Base-by-base conservation (phyloP, 2,797 vertebrate species). In the Selene dorsalis region DNA sequence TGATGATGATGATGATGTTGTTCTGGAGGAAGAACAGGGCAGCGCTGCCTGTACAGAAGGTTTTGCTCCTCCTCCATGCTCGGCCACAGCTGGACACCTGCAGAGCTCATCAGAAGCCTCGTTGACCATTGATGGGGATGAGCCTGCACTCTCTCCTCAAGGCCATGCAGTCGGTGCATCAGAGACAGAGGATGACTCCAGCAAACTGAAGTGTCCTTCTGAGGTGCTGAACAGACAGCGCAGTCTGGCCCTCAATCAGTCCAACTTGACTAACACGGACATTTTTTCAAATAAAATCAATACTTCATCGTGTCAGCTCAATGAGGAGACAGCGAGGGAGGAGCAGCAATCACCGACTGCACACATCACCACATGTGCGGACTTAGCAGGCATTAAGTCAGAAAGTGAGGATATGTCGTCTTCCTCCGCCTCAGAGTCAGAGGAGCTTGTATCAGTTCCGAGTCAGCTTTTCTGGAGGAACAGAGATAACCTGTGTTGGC, bases 381-480 rank as follows among this genome's bases (percentile, higher is more conserved):
- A 62, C 28, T 1, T 1, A 0, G 28, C 8, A 38, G 10, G 4
- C 2, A 4, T 78, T 8, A 10, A 73, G n/a, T 65, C 68, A 14
- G 22, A 78, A 48, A 50, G 55, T 0, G 56, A 65, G 4, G 38
- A 72, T 58, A 50, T 76, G 55, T 64, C 39, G 28, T 63, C 16
- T 45, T 38, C 39, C 11, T 16, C n/a, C n/a, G 7, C 45, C 0
- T 2, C 3, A 0, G 63, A 68, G 70, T 60, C 64, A 0, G 38
- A 71, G 20, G 62, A 88, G 43, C 75, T 88, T 10, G 78, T 89
- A 30, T n/a, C 84, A 30, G 88, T 78, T 84, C 84, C 88, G 2
- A 57, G 86, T 1, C 91, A 83, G 84, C 94, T 97, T 53, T 97
- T 97, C 67, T 99, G 97, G 97, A 95, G 71, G 78, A 98, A 97